These are phyloP conservation scores for Taphrorychus bicolor DNA, from an alignment of 2,888 invertebrate species.

Conservation along the genomic window DNA sequence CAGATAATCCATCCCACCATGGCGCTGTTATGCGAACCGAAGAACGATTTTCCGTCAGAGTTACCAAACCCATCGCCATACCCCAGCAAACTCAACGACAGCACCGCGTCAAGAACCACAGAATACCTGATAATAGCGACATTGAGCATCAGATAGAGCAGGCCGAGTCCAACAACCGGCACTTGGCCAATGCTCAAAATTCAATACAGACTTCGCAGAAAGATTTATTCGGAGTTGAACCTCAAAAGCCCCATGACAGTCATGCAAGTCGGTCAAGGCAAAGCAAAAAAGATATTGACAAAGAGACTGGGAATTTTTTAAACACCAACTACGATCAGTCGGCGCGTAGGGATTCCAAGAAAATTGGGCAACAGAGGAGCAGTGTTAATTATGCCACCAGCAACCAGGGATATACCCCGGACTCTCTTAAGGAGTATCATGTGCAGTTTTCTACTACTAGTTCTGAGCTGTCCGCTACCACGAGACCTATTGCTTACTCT, in stretches of 20 bases:
- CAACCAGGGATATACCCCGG: constrained; percentile 4
- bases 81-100: constrained; percentile 10
- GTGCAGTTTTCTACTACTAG: constrained; percentile 37
- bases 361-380: constrained; percentile 16
- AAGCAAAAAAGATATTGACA: constrained; percentile 42
- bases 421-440: constrained; percentile 50
- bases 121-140: constrained; percentile 36
- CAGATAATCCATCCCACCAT: too few relatives aligned
- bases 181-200: constrained; percentile 36
- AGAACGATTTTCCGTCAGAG: constrained; percentile 44
- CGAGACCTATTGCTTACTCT: not conserved
- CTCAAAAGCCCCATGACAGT: constrained; percentile 15
- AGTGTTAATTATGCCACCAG: constrained; percentile 1
- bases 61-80: constrained; percentile 31
- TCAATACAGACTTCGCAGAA: not conserved
- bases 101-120: constrained; percentile 14
- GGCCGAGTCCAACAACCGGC: constrained; percentile 38
- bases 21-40: constrained; percentile 51
- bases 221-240: not conserved
- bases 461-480: not conserved
- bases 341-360: constrained; percentile 14
- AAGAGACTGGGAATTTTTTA: constrained; percentile 41
- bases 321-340: constrained; percentile 26
- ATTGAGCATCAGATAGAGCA: constrained; percentile 33
- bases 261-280: constrained; percentile 28